phyloP scores from a whole-genome alignment of 2,113 vertebrate genomes.

The Elachura formosa region DNA sequence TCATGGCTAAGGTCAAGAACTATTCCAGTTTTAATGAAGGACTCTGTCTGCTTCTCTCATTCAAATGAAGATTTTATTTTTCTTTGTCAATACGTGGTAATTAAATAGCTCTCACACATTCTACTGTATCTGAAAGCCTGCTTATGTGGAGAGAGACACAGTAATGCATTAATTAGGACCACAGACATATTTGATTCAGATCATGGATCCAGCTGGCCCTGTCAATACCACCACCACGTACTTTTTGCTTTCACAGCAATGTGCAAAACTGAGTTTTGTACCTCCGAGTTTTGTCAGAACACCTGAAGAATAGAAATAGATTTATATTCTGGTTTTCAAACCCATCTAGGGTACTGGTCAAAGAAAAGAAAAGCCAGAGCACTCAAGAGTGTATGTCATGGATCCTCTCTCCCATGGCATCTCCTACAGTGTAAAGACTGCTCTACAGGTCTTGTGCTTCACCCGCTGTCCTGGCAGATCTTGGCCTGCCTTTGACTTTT shows the following conservation, averaged over 20 bases:
- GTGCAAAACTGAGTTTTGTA: background rate
- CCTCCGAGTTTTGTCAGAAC: background rate
- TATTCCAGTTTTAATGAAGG: background rate
- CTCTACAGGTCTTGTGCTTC: background rate
- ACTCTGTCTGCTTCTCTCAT: background rate
- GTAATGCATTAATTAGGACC: background rate
- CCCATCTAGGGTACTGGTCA: background rate
- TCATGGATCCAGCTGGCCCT: background rate
- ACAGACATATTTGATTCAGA: background rate
- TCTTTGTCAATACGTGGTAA: background rate
- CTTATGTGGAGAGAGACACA: background rate
- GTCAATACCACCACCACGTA: background rate
- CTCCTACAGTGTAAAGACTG: background rate
- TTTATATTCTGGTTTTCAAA: background rate
- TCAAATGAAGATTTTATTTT: background rate
- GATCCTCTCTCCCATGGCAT: background rate
- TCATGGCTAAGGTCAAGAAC: background rate
- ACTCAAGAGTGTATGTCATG: background rate
- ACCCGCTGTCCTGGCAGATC: background rate
- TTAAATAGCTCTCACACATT: background rate
- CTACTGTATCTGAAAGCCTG: background rate
- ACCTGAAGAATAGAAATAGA: background rate
- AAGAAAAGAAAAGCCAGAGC: background rate
- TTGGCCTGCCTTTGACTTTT: background rate
- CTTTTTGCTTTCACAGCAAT: background rate